Base-by-base conservation (phyloP, 2,888 invertebrate genomes). In the Euproctis similis region DNA sequence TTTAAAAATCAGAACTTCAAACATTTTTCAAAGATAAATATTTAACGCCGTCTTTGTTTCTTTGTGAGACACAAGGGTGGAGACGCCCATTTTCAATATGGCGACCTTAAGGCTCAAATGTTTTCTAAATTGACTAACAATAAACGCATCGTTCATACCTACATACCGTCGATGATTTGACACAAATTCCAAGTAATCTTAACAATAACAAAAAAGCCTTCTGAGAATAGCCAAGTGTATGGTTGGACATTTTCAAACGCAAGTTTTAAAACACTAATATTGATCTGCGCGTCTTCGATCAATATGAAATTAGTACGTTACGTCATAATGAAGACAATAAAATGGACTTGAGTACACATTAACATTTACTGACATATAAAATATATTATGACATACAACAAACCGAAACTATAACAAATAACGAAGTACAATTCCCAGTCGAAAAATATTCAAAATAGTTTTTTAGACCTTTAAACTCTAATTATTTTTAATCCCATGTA, bases 81-180 rank as follows among this genome's bases (percentile, higher is more conserved):
- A 40, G 61, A 64, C 65, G 69, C 64, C 60, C 62, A 59, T 71
- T 74, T 76, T 52, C 75, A 78, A 78, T 66, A 77, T 78, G 78
- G 78, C 78, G 62, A 29, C 34, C 28, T 28, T 6, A 10, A 21
- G 20, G 5, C 24, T 13, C 12, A 30, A 46, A 11, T 7, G 31
- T 35, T 36, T 36, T 43, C 34, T 39, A n/a, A 39, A 14, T 21
- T 4, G 6, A 14, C 4, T 14, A 14, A 14, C 6, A 21, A 21
- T 14, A 4, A 4, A 14, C 14, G 14, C 4, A 14, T 14, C 14
- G 8, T 19, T 16, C 20, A n/a, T 24, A 20, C 26, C 25, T 25
- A n/a, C 5, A 5, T 20, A 10, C 23, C 16, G 2, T 10, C 8
- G 8, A 12, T 6, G 10, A 13, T 24, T 22, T 23, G 18, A 14